phyloP scores from a whole-genome alignment of 2,888 invertebrate genomes.

The Cordilura impudica region DNA sequence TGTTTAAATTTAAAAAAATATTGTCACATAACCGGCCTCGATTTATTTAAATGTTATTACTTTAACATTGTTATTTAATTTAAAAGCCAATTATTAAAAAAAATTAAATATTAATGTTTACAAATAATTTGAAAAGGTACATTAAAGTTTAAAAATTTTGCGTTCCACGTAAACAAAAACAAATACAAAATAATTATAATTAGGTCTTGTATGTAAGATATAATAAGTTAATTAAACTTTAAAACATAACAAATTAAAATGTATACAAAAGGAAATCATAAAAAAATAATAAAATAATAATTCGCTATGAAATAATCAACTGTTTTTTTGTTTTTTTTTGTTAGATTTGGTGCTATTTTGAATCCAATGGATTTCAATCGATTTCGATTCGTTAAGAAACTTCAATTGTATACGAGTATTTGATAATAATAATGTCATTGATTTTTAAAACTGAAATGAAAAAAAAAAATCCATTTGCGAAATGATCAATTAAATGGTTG shows the following conservation, averaged over 20 bases:
- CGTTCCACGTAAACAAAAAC: neutral
- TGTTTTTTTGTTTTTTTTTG: too few relatives aligned
- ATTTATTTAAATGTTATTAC: constrained; percentile 35
- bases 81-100: neutral
- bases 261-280: constrained; percentile 66
- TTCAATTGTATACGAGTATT: neutral
- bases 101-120: too few relatives aligned
- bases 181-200: constrained; percentile 27
- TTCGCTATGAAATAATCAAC: constrained; percentile 69
- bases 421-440: neutral
- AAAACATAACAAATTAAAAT: constrained; percentile 71
- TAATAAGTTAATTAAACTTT: constrained; percentile 73
- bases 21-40: constrained; percentile 67
- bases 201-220: constrained; percentile 58
- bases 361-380: constrained; percentile 37
- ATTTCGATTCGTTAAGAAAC: neutral
- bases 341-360: constrained; percentile 47
- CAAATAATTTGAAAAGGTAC: constrained; percentile 8
- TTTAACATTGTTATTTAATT: neutral
- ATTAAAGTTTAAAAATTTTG: constrained; percentile 2
- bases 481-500: constrained; percentile 3
- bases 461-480: neutral
- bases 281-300: constrained; percentile 66
- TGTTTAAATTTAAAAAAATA: constrained; percentile 41
- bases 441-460: neutral